Percentiles rank a stretch among this genome's conserved stretches.
These are phyloP conservation scores for Beroe ovata DNA, from an alignment of 37 sponge, comb jelly and placozoan species.

Conservation along the genomic window DNA sequence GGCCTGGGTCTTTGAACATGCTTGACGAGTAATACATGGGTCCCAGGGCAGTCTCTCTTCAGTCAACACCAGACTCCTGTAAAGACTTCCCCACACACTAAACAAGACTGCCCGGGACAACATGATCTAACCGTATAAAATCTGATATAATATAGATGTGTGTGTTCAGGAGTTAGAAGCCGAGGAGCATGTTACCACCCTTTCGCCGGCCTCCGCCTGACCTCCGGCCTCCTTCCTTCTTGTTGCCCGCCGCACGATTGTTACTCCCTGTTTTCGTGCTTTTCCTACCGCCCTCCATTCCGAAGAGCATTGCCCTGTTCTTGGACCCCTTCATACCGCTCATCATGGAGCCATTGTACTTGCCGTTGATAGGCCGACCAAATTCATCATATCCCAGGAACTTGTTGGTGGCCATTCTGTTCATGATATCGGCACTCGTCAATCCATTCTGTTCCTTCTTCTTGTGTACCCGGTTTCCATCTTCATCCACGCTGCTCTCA, in stretches of 20 bases:
- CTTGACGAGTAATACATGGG: too few species aligned
- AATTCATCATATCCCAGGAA: constrained; percentile 60
- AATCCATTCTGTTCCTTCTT: constrained; percentile 46
- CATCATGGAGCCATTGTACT: constrained; percentile 56
- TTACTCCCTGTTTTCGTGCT: not conserved
- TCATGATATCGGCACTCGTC: constrained; percentile 2
- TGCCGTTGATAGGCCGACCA: constrained; percentile 31
- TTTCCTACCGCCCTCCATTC: constrained; percentile 28
- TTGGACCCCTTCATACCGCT: not conserved
- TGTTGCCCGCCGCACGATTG: not conserved
- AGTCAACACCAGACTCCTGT: too few species aligned
- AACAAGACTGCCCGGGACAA: too few species aligned
- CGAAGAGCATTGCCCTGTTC: constrained; percentile 51
- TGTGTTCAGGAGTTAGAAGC: constrained; percentile 6
- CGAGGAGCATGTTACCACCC: not conserved
- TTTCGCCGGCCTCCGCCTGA: not conserved
- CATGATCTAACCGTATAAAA: constrained; percentile 42
- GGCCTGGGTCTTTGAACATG: too few species aligned
- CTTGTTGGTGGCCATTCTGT: constrained; percentile 59
- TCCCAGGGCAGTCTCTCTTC: too few species aligned
- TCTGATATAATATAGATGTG: too few species aligned
- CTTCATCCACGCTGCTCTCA: constrained; percentile 59
- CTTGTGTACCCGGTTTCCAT: constrained; percentile 20
- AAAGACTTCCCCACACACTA: too few species aligned
- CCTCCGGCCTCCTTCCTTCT: not conserved